Evolutionary conservation across 2,888 invertebrate species (phyloP), one percentile per base, ranked within the genome.

Genomic region (Melanargia galathea): DNA sequence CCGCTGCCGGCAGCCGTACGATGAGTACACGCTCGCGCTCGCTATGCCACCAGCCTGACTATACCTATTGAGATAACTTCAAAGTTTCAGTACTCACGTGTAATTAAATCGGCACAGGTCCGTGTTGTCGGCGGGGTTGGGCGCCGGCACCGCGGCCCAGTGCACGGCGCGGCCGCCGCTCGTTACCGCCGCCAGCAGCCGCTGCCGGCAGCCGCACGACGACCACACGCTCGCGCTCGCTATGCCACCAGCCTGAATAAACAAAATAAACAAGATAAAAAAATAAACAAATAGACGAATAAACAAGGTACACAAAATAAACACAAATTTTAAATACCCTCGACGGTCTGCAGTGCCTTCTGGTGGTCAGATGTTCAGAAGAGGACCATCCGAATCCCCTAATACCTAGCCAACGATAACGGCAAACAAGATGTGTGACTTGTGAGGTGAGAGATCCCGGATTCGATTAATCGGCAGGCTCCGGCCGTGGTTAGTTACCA

Each of bases 21-120:
- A 94, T 0, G 94, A 94, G 81, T 94, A 90, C 45, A 94, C 93
- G 58, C 92, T 92, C 0, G 93, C 93, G 67, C 93, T 93, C 1
- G 94, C 94, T 72, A 92, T 90, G 51, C 93, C 92, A 67, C 93
- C 93, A 35, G 94, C 93, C 94, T 94, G n/a, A n/a, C n/a, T n/a
- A n/a, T n/a, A n/a, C n/a, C n/a, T n/a, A n/a, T n/a, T n/a, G n/a
- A n/a, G n/a, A n/a, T n/a, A n/a, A n/a, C n/a, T n/a, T n/a, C n/a
- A n/a, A n/a, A 8, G 8, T 11, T 11, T 1, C 4, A 2, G 45
- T 64, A 83, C 88, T 84, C 68, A 87, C 88, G 88, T 89, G 26
- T 88, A 88, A 70, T 89, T 89, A 66, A 88, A 89, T 24, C 87
- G 76, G 78, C 88, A 89, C 2, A 89, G 81, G 65, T 93, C 92